Base-by-base conservation (phyloP, 2,113 vertebrate species). In the Paraplagusia blochii region DNA sequence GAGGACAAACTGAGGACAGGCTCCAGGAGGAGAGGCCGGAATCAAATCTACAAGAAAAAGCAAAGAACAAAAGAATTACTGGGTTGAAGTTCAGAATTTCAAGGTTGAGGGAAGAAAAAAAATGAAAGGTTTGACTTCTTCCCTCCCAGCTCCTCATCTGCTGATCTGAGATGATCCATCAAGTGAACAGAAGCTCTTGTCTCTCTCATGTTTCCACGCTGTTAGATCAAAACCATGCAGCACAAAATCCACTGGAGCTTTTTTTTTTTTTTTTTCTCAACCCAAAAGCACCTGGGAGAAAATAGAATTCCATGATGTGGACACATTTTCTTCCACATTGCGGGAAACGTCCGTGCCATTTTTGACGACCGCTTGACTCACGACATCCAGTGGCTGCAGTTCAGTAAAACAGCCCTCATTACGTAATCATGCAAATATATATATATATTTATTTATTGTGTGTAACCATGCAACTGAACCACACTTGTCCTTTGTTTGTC, bases 381-480 rank as follows among this genome's bases (percentile, higher is more conserved):
- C 60, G 39, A 61, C 10, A 39, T 44, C 60, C 38, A 54, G 36
- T 66, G 55, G 44, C 61, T 42, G 58, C 38, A 3, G n/a, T 48
- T 76, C 51, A 76, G 71, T 63, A 64, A 69, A 81, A 77, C 63
- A 40, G 29, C 1, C 5, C 65, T 84, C n/a, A n/a, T n/a, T 76
- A 72, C 10, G 63, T 83, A 83, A 87, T 71, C 65, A 79, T 81
- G 77, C 66, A 79, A 72, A 80, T 88, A 79, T 75, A 74, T 40
- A 12, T 40, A 40, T 40, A 12, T 51, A 12, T 85, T 82, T 86
- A 80, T 88, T 86, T 79, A 62, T 76, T 43, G 55, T 75, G 46
- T 35, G 87, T 86, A 74, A 63, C 85, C 76, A 85, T 83, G 85
- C 76, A 9, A 86, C 82, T 50, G 67, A 70, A 63, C 67, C 62